A percentile compares a stretch with the other conserved stretches of the same genome.
Conservation (phyloP, 2,888 invertebrate genomes). For the Apamea sordens region DNA sequence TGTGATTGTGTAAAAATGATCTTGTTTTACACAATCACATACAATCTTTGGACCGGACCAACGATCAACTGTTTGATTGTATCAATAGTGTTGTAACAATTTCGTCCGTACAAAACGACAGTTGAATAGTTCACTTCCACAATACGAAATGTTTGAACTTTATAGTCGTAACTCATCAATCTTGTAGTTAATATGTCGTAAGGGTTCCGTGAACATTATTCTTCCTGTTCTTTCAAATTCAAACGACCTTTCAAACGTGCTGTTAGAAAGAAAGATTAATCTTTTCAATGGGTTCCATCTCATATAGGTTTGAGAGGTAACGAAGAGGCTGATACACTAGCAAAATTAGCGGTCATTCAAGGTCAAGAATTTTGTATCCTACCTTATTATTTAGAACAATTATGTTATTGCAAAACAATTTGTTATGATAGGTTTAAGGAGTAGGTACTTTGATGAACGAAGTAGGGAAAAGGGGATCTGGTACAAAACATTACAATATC, state of each 20-base stretch:
- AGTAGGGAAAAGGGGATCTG: too few relatives aligned
- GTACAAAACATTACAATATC: too few relatives aligned
- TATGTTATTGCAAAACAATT: too few relatives aligned
- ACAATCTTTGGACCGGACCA: neutral
- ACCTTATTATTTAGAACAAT: too few relatives aligned
- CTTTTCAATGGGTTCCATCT: too few relatives aligned
- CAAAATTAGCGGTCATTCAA: too few relatives aligned
- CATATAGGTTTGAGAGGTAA: too few relatives aligned
- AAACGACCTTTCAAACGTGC: neutral
- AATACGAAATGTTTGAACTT: slow-evolving; percentile 17
- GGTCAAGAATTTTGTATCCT: too few relatives aligned
- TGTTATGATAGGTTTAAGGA: too few relatives aligned
- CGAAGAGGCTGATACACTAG: too few relatives aligned
- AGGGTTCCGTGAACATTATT: slow-evolving; percentile 2
- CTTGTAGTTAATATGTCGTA: slow-evolving; percentile 10
- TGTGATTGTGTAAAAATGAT: neutral
- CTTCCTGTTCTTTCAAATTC: neutral
- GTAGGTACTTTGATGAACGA: too few relatives aligned
- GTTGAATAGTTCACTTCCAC: slow-evolving; percentile 3
- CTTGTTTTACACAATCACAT: slow-evolving; percentile 7
- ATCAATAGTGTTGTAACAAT: slow-evolving; percentile 26
- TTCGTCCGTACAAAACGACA: neutral
- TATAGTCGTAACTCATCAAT: neutral
- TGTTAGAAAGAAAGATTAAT: neutral
- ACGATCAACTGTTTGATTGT: slow-evolving; percentile 12